Conservation (phyloP, 35 echinoderm and acorn worm species). For the Strongylocentrotus purpuratus region DNA sequence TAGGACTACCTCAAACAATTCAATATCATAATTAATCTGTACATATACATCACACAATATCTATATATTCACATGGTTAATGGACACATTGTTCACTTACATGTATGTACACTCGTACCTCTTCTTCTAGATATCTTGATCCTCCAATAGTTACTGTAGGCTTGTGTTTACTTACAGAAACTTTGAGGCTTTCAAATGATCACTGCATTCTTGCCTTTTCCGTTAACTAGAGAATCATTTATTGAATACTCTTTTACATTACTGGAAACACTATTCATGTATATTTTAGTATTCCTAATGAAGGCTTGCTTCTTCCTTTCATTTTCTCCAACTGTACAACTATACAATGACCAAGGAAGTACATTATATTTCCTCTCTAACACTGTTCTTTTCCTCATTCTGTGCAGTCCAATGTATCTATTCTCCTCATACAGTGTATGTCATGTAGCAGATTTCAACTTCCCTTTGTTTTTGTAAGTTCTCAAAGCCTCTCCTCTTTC, state of each 20-base stretch:
- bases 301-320: not conserved
- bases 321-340: not conserved
- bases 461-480: no score
- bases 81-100: not conserved
- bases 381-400: not conserved
- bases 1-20: conserved; percentile 17
- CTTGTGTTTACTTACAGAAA: no score
- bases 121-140: not conserved
- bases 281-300: not conserved
- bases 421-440: not conserved
- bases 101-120: not conserved
- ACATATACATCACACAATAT: not conserved
- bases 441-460: no score
- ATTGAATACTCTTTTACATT: not conserved
- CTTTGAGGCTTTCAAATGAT: not conserved
- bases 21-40: not conserved
- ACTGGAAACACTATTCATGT: not conserved
- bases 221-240: not conserved
- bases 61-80: not conserved
- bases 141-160: no score
- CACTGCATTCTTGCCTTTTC: not conserved
- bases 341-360: not conserved
- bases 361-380: not conserved
- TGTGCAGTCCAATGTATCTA: not conserved
- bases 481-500: no score